Base-by-base conservation (phyloP, 2,797 vertebrate species). In the Benthosema pterotum region DNA sequence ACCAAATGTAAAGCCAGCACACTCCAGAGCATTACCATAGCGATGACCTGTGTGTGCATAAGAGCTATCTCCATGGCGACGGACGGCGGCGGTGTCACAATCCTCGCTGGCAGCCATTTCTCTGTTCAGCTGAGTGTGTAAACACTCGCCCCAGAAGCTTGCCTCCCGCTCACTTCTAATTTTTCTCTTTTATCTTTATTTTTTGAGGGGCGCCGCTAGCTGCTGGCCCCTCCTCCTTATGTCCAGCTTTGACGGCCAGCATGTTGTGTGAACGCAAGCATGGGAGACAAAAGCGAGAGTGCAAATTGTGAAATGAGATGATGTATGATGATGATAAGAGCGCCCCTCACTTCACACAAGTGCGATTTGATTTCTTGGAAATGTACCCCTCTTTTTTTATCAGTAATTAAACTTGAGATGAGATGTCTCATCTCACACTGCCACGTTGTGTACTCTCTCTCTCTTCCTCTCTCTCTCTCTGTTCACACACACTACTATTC, bases 21-120 rank as follows among this genome's bases (percentile, higher is more conserved):
- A 52, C 71, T 58, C 56, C 0, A 19, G 49, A 71, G 60, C 78
- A 51, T 63, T 53, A 48, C 13, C 42, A 66, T 67, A 66, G 58
- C 69, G 69, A 82, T 65, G 45, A 69, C 9, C 32, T 38, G 32
- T 38, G 32, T 38, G 32, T 38, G 32, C 11, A 8, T 38, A 8
- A 9, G 32, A 38, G 60, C 68, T 59, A 63, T 82, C 42, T 25
- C 82, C 71, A 82, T 81, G 67, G 72, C 5, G 45, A 83, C 66
- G 13, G 67, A 83, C 68, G 13, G 67, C 48, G 50, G 57, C 51
- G 72, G 67, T 80, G 71, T 72, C 66, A 57, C 50, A 77, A 82
- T 71, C 66, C 59, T 56, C 50, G 60, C 67, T 65, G 45, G 51
- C 3, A 2, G 62, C 16, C 0, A 53, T 53, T 11, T 38, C 47